A percentile compares a stretch with the other conserved stretches of the same genome.
Evolutionary conservation across 2,888 invertebrate genomes (phyloP).

Genomic region (Fissipunctia ypsillon): DNA sequence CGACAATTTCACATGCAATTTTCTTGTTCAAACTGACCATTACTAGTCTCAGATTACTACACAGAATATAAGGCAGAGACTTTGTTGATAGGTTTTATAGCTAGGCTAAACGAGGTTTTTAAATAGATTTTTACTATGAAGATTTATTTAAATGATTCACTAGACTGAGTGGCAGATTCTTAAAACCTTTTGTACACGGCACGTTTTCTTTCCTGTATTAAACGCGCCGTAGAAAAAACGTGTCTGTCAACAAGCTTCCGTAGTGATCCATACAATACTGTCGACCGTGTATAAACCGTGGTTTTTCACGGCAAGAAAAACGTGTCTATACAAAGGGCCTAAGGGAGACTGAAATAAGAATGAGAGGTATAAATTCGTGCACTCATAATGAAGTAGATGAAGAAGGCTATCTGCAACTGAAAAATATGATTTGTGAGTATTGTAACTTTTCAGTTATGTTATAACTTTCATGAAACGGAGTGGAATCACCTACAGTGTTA

Average conservation of each 20-base stretch:
- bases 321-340: no score
- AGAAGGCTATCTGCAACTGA: background rate
- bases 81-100: slow-evolving; percentile 11
- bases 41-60: slow-evolving; percentile 61
- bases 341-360: no score
- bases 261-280: no score
- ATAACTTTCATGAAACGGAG: background rate
- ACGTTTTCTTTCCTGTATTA: no score
- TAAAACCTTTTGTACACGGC: no score
- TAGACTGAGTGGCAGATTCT: background rate
- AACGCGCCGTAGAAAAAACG: no score
- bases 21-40: slow-evolving; percentile 81
- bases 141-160: background rate
- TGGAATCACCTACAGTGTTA: background rate
- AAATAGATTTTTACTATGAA: background rate
- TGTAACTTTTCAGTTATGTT: background rate
- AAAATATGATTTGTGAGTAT: background rate
- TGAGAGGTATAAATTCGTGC: no score
- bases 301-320: no score
- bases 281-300: no score
- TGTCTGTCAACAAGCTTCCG: no score
- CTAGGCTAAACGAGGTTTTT: slow-evolving; percentile 7
- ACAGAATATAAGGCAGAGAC: slow-evolving; percentile 54
- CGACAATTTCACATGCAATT: slow-evolving; percentile 78
- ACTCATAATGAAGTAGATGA: no score